Conservation (phyloP, 2,113 vertebrate species). For the Electrona antarctica region DNA sequence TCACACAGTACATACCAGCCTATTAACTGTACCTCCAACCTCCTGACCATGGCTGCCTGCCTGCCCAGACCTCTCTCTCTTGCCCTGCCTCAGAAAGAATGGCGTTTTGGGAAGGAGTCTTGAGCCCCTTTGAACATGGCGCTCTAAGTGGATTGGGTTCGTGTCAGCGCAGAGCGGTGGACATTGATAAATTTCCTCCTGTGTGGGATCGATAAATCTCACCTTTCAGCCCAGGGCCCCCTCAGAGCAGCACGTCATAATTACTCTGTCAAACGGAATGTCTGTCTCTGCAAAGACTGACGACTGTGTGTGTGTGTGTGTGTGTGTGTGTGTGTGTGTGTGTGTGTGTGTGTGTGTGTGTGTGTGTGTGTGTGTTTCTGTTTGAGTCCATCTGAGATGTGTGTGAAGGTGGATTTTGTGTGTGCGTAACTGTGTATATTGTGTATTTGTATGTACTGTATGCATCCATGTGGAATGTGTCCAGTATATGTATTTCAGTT, state of each 20-base stretch:
- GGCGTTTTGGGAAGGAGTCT: constrained; percentile 51
- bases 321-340: constrained; percentile 16
- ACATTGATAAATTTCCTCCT: constrained; percentile 97
- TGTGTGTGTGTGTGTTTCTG: constrained; percentile 23
- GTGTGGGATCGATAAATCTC: constrained; percentile 92
- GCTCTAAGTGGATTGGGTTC: constrained; percentile 80
- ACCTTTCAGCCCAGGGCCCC: constrained; percentile 78
- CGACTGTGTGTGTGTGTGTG: constrained; percentile 30
- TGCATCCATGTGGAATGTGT: too few species aligned
- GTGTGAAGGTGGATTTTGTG: constrained; percentile 15
- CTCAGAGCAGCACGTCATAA: constrained; percentile 86
- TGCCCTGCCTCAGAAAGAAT: constrained; percentile 38
- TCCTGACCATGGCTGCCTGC: background rate
- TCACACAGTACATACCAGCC: too few species aligned
- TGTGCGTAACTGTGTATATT: too few species aligned
- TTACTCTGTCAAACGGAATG: constrained; percentile 94
- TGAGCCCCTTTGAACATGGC: constrained; percentile 60
- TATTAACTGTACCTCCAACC: too few species aligned
- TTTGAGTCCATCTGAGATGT: background rate
- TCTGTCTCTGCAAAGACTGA: constrained; percentile 71
- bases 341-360: constrained; percentile 29
- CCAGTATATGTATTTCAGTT: too few species aligned
- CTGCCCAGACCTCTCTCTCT: background rate
- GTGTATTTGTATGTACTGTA: too few species aligned
- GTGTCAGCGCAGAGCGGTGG: constrained; percentile 79